Evolutionary conservation across 2,113 vertebrate species (phyloP), one percentile per base, ranked within the genome.

Genomic region (Brevimyrus niger): DNA sequence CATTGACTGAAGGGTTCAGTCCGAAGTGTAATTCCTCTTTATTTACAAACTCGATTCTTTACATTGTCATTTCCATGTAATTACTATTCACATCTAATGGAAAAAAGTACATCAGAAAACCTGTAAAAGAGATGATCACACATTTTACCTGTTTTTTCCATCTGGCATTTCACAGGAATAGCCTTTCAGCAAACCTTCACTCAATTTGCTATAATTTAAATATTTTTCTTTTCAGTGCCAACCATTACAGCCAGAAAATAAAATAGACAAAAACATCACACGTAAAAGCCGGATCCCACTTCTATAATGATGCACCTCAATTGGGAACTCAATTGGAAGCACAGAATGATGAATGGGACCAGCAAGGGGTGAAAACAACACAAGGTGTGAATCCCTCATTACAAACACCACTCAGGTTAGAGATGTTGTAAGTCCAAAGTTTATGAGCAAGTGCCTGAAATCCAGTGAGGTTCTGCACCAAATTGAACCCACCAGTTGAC

Each of bases 71-170:
- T 80, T 84, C 23, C 46, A 65, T 38, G 46, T 61, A 83, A 89
- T 89, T 80, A 80, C 65, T 50, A 50, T 46, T 82, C 8, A 82
- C 73, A 82, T 89, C 73, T 51, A 89, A 53, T 83, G 47, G 69
- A 35, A 82, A 82, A 89, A 83, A 82, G 55, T 53, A 53, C 73
- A 35, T 31, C 87, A 89, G 23, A 83, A 83, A 15, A 27, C n/a
- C 53, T 55, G 38, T 21, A 58, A 88, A 88, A 38, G 15, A 8
- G n/a, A 44, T 23, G 19, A 69, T 51, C 69, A 88, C 13, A 51
- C 31, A 80, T 19, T 23, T 19, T 23, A 76, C 61, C 88, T 47
- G 35, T 88, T 88, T 80, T 17, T 47, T 51, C 42, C 44, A 48
- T 47, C 47, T 80, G 47, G 65, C 69, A 48, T 88, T 76, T 88